A percentile compares a stretch with the other conserved stretches of the same genome.
Evolutionary conservation across 23 tunicate genomes (phyloP).

Genomic region (Oikopleura dioica): DNA sequence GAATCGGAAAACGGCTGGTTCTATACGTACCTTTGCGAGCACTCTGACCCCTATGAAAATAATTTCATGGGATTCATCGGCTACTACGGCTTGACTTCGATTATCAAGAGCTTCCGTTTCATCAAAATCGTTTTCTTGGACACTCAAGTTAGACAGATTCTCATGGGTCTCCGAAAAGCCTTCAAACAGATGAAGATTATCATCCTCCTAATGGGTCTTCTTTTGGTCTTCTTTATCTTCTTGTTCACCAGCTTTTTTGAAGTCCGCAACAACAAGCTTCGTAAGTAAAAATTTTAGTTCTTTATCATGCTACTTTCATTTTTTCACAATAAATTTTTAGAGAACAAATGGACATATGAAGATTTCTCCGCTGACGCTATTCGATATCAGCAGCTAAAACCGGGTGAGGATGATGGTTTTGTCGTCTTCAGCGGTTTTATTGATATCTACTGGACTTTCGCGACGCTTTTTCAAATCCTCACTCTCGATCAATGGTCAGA

Average conservation of each 20-base stretch:
- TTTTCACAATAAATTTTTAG: background rate
- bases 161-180: slow-evolving; percentile 53
- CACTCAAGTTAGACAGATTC: slow-evolving; percentile 50
- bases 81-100: background rate
- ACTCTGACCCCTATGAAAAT: too few relatives aligned
- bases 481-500: slow-evolving; percentile 78
- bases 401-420: background rate
- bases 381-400: background rate
- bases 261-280: background rate
- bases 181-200: slow-evolving; percentile 66
- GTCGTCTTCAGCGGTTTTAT: background rate
- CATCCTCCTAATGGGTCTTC: slow-evolving; percentile 40
- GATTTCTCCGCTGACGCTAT: background rate
- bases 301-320: background rate
- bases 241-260: slow-evolving; percentile 53
- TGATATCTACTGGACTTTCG: slow-evolving; percentile 66
- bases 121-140: background rate
- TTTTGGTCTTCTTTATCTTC: slow-evolving; percentile 68
- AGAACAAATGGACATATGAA: background rate
- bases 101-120: background rate
- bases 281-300: background rate
- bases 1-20: too few relatives aligned
- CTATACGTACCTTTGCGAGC: too few relatives aligned
- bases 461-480: slow-evolving; percentile 68
- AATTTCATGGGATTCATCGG: background rate